Conservation (phyloP, 2,888 invertebrate genomes). For the Trissolcus japonicus region DNA sequence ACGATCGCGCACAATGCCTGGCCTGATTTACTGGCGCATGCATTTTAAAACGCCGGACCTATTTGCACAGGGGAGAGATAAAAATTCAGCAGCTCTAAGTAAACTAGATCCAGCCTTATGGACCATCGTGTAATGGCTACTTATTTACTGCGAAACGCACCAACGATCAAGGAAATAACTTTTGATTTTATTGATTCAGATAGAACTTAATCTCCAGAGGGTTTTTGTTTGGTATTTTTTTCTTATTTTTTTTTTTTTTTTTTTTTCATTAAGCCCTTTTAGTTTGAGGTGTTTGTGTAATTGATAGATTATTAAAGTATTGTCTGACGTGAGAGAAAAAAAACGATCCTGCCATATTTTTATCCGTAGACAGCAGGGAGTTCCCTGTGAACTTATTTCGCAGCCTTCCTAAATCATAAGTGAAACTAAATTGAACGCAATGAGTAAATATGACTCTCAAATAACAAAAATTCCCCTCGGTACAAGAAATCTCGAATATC, state of each 20-base stretch:
- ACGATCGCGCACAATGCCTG: constrained; percentile 37
- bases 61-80: constrained; percentile 70
- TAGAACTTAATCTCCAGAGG: too few relatives aligned
- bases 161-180: too few relatives aligned
- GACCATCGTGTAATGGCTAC: constrained; percentile 54
- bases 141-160: constrained; percentile 34
- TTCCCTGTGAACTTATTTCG: constrained; percentile 41
- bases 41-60: constrained; percentile 65
- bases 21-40: constrained; percentile 69
- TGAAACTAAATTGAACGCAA: constrained; percentile 61
- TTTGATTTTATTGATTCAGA: too few relatives aligned
- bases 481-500: constrained; percentile 25
- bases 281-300: neutral
- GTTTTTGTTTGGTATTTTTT: neutral
- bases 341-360: neutral
- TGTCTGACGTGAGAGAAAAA: constrained; percentile 7
- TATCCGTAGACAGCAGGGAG: constrained; percentile 6
- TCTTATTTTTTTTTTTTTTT: too few relatives aligned
- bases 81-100: constrained; percentile 71
- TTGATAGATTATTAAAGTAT: constrained; percentile 42
- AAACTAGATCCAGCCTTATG: constrained; percentile 62
- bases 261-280: neutral
- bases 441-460: constrained; percentile 74
- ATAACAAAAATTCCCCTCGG: constrained; percentile 65
- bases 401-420: constrained; percentile 49